Base-by-base conservation (phyloP, 2,888 invertebrate genomes). In the Hydrotaea diabolus region DNA sequence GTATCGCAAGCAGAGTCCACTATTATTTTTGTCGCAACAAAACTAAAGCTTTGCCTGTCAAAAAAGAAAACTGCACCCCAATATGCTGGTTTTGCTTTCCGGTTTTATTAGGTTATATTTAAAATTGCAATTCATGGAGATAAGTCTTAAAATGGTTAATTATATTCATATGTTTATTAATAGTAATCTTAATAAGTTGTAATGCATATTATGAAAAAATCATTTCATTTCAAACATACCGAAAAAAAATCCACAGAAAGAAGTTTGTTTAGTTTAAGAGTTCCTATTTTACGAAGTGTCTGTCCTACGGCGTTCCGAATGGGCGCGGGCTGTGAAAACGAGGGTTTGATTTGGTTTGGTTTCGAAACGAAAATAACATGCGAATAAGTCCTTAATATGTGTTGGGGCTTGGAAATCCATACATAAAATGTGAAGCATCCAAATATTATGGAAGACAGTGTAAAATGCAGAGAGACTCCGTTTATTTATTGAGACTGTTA, bases 231-330 rank as follows among this genome's bases (percentile, higher is more conserved):
- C 71, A 77, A 85, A 82, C 49, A 85, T 85, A 85, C 85, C 85
- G 77, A 85, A 59, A 59, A n/a, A 77, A 82, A 57, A 77, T 85
- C 85, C 85, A 77, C 77, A 82, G 72, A 31, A 80, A 82, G 73
- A 71, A 64, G 23, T 46, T 46, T 49, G 23, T 62, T 46, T 49
- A 75, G 71, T 77, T 75, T 55, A 53, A 64, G 80, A 80, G 80
- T 77, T 72, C 84, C 80, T 26, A 69, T 53, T 74, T 81, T 15
- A 9, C 75, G 84, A 77, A 78, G 80, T 64, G 31, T 75, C 69
- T 72, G 26, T 71, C 71, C 13, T 71, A 71, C 73, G 74, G 71
- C 72, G 84, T 64, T 74, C 21, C 26, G 31, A 59, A 59, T 23
- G 59, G 59, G 26, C 59, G 59, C 78, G 75, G 64, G 74, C 76